Evolutionary conservation across 53 echinoderm and acorn worm genomes (phyloP).

Genomic region (Luidia sarsii): DNA sequence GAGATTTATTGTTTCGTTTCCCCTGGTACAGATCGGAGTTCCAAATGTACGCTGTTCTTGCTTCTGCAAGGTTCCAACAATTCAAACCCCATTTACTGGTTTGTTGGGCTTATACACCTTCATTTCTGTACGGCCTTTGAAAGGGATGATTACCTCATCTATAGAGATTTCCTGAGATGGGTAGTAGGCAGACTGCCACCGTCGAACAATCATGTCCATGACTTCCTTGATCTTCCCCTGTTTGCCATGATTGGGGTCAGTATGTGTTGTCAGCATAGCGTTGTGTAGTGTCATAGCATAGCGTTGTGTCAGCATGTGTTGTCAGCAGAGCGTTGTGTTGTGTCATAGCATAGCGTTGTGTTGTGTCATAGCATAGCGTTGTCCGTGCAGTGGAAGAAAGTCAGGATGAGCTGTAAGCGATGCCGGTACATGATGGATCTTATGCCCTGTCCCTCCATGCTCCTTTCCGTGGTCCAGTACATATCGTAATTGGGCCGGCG

Average conservation of each 20-base stretch:
- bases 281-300: too few species aligned
- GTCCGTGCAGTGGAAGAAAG: conserved; percentile 33
- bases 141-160: conserved; percentile 34
- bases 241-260: neutral
- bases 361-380: too few species aligned
- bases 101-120: conserved; percentile 43
- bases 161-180: conserved; percentile 22
- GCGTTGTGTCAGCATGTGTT: too few species aligned
- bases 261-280: neutral
- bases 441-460: neutral
- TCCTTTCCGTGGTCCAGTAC: conserved; percentile 43
- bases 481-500: neutral
- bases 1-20: neutral
- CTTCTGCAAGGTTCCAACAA: conserved; percentile 13
- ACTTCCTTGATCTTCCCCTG: conserved; percentile 9
- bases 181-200: conserved; percentile 12
- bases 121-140: conserved; percentile 37
- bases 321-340: too few species aligned
- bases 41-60: conserved; percentile 11
- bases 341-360: too few species aligned
- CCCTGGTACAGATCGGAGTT: conserved; percentile 14
- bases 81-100: conserved; percentile 39
- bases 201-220: neutral
- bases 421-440: conserved; percentile 16
- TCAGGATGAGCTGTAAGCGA: conserved; percentile 4